Evolutionary conservation across 1,140 invertebrate genomes (phyloP), one percentile per base, ranked within the genome.

Genomic region (Papilio dardanus): DNA sequence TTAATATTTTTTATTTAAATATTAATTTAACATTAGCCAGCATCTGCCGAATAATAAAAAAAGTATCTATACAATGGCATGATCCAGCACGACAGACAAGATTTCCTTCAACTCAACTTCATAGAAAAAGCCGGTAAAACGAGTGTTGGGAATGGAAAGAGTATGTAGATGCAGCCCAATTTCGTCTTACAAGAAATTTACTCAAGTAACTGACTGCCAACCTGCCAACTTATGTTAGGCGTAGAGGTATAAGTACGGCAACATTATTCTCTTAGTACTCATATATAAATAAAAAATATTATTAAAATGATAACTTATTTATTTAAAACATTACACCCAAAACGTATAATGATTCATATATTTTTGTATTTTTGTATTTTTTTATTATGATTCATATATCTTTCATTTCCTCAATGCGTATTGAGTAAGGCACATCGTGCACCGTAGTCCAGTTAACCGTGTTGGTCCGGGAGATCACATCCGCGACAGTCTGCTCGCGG

Each of bases 391-490:
- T 74, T 86, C 77, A 92, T 77, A 92, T 87, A 74, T 93, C 88
- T 10, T 85, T 77, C 88, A 93, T 90, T 81, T 94, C 88, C 33
- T 93, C 88, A 77, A 96, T 94, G 24, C 95, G 91, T 65, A 95
- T 94, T 0, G 94, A 95, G 82, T 95, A 95, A 0, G 95, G 95
- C 7, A 96, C 95, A 74, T 96, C 95, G 58, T 95, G 94, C 4
- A 94, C 91, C 1, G 93, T 94, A 2, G 95, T 95, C 78, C 88
- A 90, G 77, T 94, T 95, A 40, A 91, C 89, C 8, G 91, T 83
- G 19, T 92, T 92, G 62, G 92, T 93, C 14, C 90, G 84, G 14
- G 87, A 86, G 2, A 95, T 78, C 3, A 95, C 86, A 28, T 94
- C 89, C 14, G 91, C 78, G 1, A 95, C 88, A 24, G 95, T 83